phyloP scores from a whole-genome alignment of 1,140 invertebrate genomes.

The Plectus sambesii region DNA sequence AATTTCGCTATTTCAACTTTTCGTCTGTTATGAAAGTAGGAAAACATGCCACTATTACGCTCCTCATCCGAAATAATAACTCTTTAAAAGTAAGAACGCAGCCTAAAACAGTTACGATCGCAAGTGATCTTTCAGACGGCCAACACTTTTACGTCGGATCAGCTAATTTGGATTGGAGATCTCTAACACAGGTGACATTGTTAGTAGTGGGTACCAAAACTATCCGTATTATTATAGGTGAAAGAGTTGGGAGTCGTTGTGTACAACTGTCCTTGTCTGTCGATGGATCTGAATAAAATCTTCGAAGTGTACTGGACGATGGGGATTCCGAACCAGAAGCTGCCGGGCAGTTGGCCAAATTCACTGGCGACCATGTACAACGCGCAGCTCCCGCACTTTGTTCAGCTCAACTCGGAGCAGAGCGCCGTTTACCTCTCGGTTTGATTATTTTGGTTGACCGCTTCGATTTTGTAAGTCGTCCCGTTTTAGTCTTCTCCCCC shows the following conservation, averaged over 20 bases:
- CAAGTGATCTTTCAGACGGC: too few species aligned
- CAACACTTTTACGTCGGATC: slow-evolving; percentile 21
- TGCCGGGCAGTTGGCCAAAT: slow-evolving; percentile 57
- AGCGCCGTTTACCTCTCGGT: slow-evolving; percentile 57
- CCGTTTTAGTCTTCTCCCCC: slow-evolving; percentile 71
- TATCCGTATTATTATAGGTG: slow-evolving; percentile 60
- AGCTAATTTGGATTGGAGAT: slow-evolving; percentile 21
- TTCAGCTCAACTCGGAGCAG: slow-evolving; percentile 53
- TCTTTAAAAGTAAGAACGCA: too few species aligned
- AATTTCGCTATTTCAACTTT: too few species aligned
- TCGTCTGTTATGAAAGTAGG: too few species aligned
- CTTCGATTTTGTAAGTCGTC: neutral
- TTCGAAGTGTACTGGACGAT: slow-evolving; percentile 81
- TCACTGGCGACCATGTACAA: slow-evolving; percentile 61
- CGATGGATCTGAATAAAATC: slow-evolving; percentile 70
- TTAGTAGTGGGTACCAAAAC: too few species aligned
- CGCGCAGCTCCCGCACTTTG: slow-evolving; percentile 58
- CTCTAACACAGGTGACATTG: slow-evolving; percentile 17
- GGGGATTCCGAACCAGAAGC: slow-evolving; percentile 49
- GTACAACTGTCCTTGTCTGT: slow-evolving; percentile 68
- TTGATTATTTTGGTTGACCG: neutral
- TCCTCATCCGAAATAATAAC: too few species aligned
- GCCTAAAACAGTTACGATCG: too few species aligned
- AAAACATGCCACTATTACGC: too few species aligned
- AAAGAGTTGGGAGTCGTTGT: slow-evolving; percentile 78